Base-by-base conservation (phyloP, 1,140 invertebrate genomes). In the Musca domestica region DNA sequence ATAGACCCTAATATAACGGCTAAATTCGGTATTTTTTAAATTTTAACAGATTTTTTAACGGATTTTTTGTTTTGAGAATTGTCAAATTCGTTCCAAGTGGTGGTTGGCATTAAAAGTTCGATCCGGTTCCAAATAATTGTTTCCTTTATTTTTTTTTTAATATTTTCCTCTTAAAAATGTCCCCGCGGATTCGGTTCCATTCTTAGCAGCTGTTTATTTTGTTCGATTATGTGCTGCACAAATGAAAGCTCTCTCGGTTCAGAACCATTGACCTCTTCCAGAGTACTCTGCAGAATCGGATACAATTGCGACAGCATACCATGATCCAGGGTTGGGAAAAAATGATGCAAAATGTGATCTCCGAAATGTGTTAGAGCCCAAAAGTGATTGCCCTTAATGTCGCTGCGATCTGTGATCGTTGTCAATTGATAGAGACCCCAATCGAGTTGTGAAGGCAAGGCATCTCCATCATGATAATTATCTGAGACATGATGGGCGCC, bases 401-500 rank as follows among this genome's bases (percentile, higher is more conserved):
- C 88, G 7, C 83, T 79, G 47, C 90, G 86, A 72, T 92, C 92
- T 69, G 89, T 85, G 0, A 91, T 87, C 0, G 92, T 86, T 76
- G 93, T 90, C 58, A 94, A 58, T 82, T 93, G 89, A 71, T 88
- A 85, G n/a, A 93, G 77, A 3, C 91, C 92, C 92, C 92, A 94
- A 74, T 94, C 92, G 1, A 85, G 75, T 68, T 87, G 85, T 17
- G 83, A 66, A 1, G 76, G 70, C 3, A 85, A 73, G 69, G 85
- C 82, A 76, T 94, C 92, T 1, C 92, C 92, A 75, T 94, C 92
- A 72, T 94, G 92, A 71, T 91, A 91, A 56, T 92, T 89, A 5
- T 91, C 85, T 0, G 92, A 91, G 82, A 92, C 90, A 81, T 94
- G 92, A 85, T 95, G 92, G 34, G 88, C 91, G 3, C 90, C 92